Percentiles rank a stretch among this genome's conserved stretches.
These are phyloP conservation scores for Chiloscyllium punctatum DNA, from an alignment of 2,797 vertebrate genomes.

Conservation along the genomic window DNA sequence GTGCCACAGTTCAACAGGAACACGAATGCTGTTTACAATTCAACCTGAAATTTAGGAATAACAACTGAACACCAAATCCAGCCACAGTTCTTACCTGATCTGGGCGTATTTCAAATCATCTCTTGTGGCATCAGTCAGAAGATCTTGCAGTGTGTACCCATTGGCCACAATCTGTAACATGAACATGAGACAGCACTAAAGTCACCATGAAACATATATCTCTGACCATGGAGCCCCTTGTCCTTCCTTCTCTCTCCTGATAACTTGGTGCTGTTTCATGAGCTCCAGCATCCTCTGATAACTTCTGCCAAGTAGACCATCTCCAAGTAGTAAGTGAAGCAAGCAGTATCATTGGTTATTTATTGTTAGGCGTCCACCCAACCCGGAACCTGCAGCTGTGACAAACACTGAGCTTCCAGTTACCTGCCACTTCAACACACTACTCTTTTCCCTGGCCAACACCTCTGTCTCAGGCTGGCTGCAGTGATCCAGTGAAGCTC, in stretches of 20 bases:
- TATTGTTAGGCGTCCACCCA: background rate
- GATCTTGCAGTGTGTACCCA: slow-evolving; percentile 68
- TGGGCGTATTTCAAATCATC: slow-evolving; percentile 74
- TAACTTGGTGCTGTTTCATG: background rate
- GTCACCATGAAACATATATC: background rate
- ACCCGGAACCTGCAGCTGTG: background rate
- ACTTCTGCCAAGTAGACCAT: background rate
- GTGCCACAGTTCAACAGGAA: background rate
- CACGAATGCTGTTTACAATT: background rate
- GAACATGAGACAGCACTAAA: background rate
- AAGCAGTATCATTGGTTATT: background rate
- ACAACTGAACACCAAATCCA: background rate
- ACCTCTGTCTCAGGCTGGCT: too few species aligned
- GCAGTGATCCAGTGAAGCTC: too few species aligned
- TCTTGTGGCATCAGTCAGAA: slow-evolving; percentile 62
- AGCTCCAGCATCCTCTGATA: background rate
- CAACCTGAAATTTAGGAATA: background rate
- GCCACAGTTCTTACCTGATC: slow-evolving; percentile 63
- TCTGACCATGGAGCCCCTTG: too few species aligned
- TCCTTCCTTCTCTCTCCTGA: background rate
- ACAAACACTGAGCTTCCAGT: too few species aligned
- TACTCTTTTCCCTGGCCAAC: too few species aligned
- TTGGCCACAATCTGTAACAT: slow-evolving; percentile 64
- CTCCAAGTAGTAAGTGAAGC: background rate
- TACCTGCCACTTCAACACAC: too few species aligned